A percentile compares a stretch with the other conserved stretches of the same genome.
phyloP scores from a whole-genome alignment of 2,888 invertebrate species.

The Nezara viridula region DNA sequence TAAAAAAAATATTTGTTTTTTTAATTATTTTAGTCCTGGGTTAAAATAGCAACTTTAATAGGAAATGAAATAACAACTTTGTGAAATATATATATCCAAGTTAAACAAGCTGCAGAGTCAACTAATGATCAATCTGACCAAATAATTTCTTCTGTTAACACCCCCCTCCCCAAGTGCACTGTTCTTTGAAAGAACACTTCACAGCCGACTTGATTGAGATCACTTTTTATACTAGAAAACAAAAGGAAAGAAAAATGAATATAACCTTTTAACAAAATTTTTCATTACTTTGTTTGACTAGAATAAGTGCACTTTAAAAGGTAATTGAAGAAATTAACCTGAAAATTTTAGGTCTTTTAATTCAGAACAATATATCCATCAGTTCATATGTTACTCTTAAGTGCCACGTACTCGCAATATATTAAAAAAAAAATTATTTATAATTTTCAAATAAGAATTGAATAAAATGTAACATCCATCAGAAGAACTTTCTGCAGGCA shows the following conservation, averaged over 20 bases:
- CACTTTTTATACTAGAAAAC: slow-evolving; percentile 37
- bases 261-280: slow-evolving; percentile 32
- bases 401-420: not conserved
- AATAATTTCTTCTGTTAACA: not conserved
- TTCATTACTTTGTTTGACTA: slow-evolving; percentile 51
- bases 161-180: slow-evolving; percentile 37
- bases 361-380: not conserved
- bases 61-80: not conserved
- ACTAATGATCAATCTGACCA: not conserved
- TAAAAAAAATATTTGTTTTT: too few species aligned
- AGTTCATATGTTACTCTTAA: not conserved
- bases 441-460: not conserved
- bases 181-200: slow-evolving; percentile 58
- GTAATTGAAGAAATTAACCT: slow-evolving; percentile 9
- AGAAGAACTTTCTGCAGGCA: not conserved
- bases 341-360: slow-evolving; percentile 3
- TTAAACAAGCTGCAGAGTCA: not conserved
- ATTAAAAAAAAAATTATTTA: not conserved
- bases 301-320: slow-evolving; percentile 56
- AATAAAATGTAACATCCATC: not conserved
- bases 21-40: not conserved
- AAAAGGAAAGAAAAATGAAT: slow-evolving; percentile 36
- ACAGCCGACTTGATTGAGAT: slow-evolving; percentile 59
- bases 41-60: not conserved
- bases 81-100: not conserved